A percentile compares a stretch with the other conserved stretches of the same genome.
These are phyloP conservation scores for Brenthis ino DNA, from an alignment of 2,888 invertebrate species.

Conservation along the genomic window DNA sequence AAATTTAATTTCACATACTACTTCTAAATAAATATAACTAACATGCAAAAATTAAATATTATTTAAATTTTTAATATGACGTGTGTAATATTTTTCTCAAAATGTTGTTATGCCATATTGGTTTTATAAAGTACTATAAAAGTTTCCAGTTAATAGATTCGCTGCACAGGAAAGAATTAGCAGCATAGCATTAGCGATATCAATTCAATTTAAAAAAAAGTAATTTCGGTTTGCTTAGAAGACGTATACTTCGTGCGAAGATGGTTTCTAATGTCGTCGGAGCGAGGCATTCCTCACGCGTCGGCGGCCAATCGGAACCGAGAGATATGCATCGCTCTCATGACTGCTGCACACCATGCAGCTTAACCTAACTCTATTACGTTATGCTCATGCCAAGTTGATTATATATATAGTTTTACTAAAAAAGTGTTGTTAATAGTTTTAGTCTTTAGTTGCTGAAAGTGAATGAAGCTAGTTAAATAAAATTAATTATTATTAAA, in stretches of 20 bases:
- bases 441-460: no score
- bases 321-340: slow-evolving; percentile 56
- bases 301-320: slow-evolving; percentile 73
- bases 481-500: no score
- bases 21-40: no score
- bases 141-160: not conserved
- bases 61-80: no score
- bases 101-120: no score
- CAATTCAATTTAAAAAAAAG: not conserved
- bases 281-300: slow-evolving; percentile 74
- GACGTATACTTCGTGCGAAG: slow-evolving; percentile 45
- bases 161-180: not conserved
- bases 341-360: slow-evolving; percentile 24
- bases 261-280: slow-evolving; percentile 70
- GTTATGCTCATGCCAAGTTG: not conserved
- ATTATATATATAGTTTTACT: not conserved
- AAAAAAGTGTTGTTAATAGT: not conserved
- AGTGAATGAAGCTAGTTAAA: no score
- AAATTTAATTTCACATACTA: no score
- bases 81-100: no score
- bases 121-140: no score
- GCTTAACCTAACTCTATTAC: slow-evolving; percentile 5
- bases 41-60: no score
- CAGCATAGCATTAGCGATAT: slow-evolving; percentile 2
- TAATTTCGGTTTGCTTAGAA: slow-evolving; percentile 25